Percentiles rank a stretch among this genome's conserved stretches.
Conservation (phyloP, 2,888 invertebrate genomes). For the Archips xylosteana region DNA sequence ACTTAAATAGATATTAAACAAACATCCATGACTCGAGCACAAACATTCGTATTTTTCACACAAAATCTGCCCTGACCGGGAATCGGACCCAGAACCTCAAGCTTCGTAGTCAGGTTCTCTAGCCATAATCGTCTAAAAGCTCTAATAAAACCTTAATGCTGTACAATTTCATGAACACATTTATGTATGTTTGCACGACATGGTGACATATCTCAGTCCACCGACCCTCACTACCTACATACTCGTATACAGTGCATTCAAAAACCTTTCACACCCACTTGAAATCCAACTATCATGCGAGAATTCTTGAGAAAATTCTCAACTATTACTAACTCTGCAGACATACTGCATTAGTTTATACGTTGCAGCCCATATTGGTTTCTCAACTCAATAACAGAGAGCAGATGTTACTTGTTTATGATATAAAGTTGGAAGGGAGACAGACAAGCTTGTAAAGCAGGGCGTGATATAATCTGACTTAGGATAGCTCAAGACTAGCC, state of each 20-base stretch:
- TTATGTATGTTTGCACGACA: no score
- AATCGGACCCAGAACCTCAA: no score
- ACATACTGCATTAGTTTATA: conserved; percentile 18
- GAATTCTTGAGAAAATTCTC: conserved; percentile 14
- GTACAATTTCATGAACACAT: no score
- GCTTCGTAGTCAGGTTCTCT: no score
- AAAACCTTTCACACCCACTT: background rate
- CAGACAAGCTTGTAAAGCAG: background rate
- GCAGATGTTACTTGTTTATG: conserved; percentile 42
- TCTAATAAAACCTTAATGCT: no score
- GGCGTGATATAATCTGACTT: background rate
- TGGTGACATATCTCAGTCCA: no score
- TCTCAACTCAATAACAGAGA: conserved; percentile 41
- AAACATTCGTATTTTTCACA: no score
- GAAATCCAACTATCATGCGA: background rate
- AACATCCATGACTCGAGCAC: no score
- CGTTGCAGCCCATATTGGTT: conserved; percentile 36
- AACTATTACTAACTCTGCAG: conserved; percentile 17
- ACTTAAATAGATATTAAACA: no score
- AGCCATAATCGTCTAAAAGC: no score
- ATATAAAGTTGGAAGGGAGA: conserved; percentile 26
- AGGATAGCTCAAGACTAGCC: background rate
- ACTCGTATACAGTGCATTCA: background rate
- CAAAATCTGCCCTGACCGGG: no score
- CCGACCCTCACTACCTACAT: background rate